phyloP scores from a whole-genome alignment of 2,888 invertebrate species.

The Cephalotes varians region DNA sequence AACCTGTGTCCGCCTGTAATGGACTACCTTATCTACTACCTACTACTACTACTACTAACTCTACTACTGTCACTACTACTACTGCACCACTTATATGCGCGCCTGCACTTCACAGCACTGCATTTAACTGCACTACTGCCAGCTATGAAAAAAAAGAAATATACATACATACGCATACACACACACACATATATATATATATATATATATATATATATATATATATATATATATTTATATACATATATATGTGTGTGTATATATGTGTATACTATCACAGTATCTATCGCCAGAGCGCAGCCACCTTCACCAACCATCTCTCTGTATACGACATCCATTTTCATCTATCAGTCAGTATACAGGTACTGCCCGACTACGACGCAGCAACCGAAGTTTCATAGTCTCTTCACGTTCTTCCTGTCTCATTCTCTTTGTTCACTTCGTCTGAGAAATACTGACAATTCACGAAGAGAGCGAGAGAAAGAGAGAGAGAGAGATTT shows the following conservation, averaged over 20 bases:
- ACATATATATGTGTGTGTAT: too few relatives aligned
- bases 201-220: too few relatives aligned
- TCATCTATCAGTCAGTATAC: constrained; percentile 62
- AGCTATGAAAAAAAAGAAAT: constrained; percentile 77
- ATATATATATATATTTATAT: too few relatives aligned
- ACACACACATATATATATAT: too few relatives aligned
- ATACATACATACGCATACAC: constrained; percentile 28
- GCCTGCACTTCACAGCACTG: constrained; percentile 83
- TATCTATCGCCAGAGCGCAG: constrained; percentile 70
- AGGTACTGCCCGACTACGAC: constrained; percentile 54
- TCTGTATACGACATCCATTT: constrained; percentile 69
- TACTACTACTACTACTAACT: constrained; percentile 66
- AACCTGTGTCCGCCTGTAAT: constrained; percentile 83
- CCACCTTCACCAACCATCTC: constrained; percentile 63
- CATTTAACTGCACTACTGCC: constrained; percentile 81
- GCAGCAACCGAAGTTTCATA: constrained; percentile 50
- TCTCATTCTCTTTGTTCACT: constrained; percentile 28
- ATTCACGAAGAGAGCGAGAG: constrained; percentile 9
- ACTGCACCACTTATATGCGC: constrained; percentile 75
- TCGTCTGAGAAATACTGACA: constrained; percentile 4
- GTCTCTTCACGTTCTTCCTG: constrained; percentile 23
- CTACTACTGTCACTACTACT: constrained; percentile 60
- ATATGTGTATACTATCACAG: constrained; percentile 59
- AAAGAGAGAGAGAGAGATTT: background rate
- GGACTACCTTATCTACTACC: constrained; percentile 75